Percentiles rank a stretch among this genome's conserved stretches.
phyloP scores from a whole-genome alignment of 2,888 invertebrate species.

The Ichneumoninae sp. region DNA sequence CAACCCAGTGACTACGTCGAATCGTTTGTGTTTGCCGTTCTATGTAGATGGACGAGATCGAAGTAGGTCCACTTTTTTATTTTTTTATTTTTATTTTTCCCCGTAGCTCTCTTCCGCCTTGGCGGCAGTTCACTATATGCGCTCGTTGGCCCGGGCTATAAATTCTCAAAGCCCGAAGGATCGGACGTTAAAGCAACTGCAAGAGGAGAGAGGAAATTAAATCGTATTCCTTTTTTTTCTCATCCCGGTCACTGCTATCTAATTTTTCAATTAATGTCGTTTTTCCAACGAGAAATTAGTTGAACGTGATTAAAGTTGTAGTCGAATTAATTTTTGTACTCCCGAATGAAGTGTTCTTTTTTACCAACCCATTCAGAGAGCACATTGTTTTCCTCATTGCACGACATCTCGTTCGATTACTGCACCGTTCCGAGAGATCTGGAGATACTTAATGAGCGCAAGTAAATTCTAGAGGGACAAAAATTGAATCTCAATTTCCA shows the following conservation, averaged over 20 bases:
- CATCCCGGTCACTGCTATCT: constrained; percentile 8
- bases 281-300: constrained; percentile 20
- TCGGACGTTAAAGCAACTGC: constrained; percentile 24
- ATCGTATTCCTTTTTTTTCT: constrained; percentile 31
- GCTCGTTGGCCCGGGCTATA: constrained; percentile 15
- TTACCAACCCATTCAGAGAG: not conserved
- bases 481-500: not conserved
- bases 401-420: not conserved
- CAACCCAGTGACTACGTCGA: constrained; percentile 6
- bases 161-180: constrained; percentile 30
- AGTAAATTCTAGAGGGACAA: not conserved
- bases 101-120: not conserved
- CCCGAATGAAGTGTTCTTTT: not conserved
- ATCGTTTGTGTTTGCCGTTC: constrained; percentile 3
- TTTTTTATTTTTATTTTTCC: not conserved
- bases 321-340: not conserved
- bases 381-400: constrained; percentile 1
- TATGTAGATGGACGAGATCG: constrained; percentile 15
- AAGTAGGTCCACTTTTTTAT: constrained; percentile 3
- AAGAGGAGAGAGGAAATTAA: constrained; percentile 30
- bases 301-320: constrained; percentile 19
- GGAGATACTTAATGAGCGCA: not conserved
- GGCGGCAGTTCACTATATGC: not conserved
- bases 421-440: not conserved
- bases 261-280: constrained; percentile 11